Base-by-base conservation (phyloP, 2,113 vertebrate genomes). In the Oenanthe melanoleuca region DNA sequence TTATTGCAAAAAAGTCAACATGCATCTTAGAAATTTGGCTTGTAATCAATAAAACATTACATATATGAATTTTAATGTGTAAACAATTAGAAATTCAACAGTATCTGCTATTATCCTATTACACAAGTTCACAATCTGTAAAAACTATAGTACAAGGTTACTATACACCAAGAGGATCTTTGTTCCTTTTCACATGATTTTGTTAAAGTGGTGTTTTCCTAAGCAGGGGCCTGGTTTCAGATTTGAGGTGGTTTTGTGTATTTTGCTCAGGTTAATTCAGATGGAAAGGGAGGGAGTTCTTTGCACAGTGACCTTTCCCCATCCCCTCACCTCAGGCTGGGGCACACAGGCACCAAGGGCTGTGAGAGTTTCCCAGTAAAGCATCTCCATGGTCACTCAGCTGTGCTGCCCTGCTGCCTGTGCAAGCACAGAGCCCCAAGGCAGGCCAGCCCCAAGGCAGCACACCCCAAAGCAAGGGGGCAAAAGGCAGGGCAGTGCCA, bases 21-120 rank as follows among this genome's bases (percentile, higher is more conserved):
- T 99, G 99, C 99, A 99, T 98, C 98, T 99, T 99, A 99, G 98
- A 99, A 99, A 99, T 99, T 98, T 98, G 98, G 98, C 98, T 98
- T 97, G 99, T 99, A 99, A 99, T 99, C 97, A 98, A 98, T 98
- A 99, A 99, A 99, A 99, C 99, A 98, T 99, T 99, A 99, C 99
- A 99, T 98, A 98, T 98, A 99, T 98, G 99, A 98, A 98, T 99
- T 98, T 98, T 99, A 98, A 99, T 98, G 99, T 99, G 99, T 99
- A 99, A 99, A 99, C 99, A 99, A 98, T 99, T 99, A 99, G 98
- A 99, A 99, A 99, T 99, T 97, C 98, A 98, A 98, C 98, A 99
- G 97, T 99, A 99, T 98, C 97, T 98, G 97, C 98, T 98, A 98
- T 98, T 93, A 85, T 97, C 97, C 98, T 99, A 98, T 98, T 98